These are phyloP conservation scores for Zygaena filipendulae DNA, from an alignment of 2,888 invertebrate species.

Conservation along the genomic window DNA sequence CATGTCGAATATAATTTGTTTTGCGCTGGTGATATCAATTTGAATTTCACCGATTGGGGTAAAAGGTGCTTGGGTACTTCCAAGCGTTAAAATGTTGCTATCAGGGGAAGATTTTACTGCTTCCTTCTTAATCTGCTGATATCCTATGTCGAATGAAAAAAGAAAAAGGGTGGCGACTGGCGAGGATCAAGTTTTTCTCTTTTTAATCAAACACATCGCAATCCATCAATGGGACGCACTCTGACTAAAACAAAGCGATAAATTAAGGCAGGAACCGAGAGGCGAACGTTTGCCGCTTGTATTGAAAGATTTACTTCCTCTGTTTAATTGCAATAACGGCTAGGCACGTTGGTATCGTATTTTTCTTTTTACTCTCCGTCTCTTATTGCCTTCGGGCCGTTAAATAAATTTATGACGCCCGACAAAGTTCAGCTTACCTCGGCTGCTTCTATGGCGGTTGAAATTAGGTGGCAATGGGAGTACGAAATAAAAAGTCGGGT, in stretches of 20 bases:
- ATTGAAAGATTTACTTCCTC: conserved; percentile 70
- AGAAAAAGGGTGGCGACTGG: conserved; percentile 42
- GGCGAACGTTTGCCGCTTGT: conserved; percentile 58
- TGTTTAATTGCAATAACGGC: conserved; percentile 70
- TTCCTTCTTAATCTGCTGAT: conserved; percentile 11
- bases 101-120: conserved; percentile 27
- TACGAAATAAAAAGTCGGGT: conserved; percentile 55
- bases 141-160: conserved; percentile 1
- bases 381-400: conserved; percentile 68
- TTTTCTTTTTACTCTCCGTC: conserved; percentile 68
- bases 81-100: not conserved
- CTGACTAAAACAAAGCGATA: conserved; percentile 67
- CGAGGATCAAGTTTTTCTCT: conserved; percentile 43
- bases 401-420: conserved; percentile 69
- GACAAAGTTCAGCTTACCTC: conserved; percentile 66
- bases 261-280: conserved; percentile 62
- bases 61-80: no score
- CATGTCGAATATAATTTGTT: no score
- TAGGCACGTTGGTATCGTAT: conserved; percentile 70
- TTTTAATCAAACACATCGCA: conserved; percentile 65
- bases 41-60: no score
- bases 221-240: conserved; percentile 63
- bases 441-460: conserved; percentile 39
- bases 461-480: conserved; percentile 64
- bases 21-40: no score